Evolutionary conservation across 1,140 invertebrate genomes (phyloP).

Genomic region (Alviniconcha marisindica): DNA sequence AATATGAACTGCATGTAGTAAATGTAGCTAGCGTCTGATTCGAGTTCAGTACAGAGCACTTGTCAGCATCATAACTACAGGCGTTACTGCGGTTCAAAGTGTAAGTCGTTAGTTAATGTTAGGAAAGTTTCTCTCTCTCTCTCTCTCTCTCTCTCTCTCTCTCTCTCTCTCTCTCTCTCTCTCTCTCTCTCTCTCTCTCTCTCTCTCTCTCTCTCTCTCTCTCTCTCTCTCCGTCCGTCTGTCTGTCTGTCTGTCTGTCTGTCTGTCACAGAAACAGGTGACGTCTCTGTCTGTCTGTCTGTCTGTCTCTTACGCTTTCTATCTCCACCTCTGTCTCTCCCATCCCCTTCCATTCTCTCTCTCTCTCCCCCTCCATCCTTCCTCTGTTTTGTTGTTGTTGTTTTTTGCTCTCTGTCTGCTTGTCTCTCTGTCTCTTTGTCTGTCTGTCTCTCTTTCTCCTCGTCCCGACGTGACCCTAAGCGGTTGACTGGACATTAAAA

Average conservation of each 20-base stretch:
- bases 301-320: neutral
- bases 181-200: neutral
- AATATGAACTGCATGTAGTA: too few relatives aligned
- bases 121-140: too few relatives aligned
- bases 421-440: conserved; percentile 14
- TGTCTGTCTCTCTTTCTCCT: conserved; percentile 10
- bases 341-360: neutral
- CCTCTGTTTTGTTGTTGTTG: neutral
- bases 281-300: neutral
- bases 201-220: neutral
- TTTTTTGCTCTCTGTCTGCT: neutral
- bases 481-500: too few relatives aligned
- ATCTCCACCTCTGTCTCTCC: conserved; percentile 7
- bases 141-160: conserved; percentile 6
- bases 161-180: neutral
- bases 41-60: too few relatives aligned
- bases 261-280: too few relatives aligned
- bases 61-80: too few relatives aligned
- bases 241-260: neutral
- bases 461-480: too few relatives aligned
- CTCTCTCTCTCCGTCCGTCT: neutral
- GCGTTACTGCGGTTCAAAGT: too few relatives aligned
- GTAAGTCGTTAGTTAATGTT: too few relatives aligned
- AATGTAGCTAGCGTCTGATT: too few relatives aligned
- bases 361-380: neutral